phyloP scores from a whole-genome alignment of 2,113 vertebrate species.

The Danionella cerebrum region DNA sequence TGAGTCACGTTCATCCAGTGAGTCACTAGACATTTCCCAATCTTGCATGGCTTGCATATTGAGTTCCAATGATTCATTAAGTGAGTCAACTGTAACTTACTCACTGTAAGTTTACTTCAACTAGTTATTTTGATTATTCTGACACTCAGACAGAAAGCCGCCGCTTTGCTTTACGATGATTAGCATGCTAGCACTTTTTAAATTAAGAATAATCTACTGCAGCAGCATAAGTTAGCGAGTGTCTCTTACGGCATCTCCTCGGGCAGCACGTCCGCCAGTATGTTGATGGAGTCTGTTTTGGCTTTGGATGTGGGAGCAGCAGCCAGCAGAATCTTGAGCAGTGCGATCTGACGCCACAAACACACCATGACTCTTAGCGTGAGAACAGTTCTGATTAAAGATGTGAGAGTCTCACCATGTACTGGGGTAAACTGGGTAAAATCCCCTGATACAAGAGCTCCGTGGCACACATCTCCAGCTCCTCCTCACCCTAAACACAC shows the following conservation, averaged over 20 bases:
- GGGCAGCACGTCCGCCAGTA: constrained; percentile 89
- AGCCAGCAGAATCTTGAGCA: constrained; percentile 93
- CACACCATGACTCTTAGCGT: background rate
- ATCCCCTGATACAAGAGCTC: constrained; percentile 95
- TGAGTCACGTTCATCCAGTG: too few species aligned
- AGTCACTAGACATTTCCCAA: too few species aligned
- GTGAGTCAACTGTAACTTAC: too few species aligned
- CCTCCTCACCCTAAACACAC: constrained; percentile 82
- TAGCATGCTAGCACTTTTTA: too few species aligned
- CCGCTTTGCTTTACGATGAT: too few species aligned
- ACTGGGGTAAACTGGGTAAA: constrained; percentile 92
- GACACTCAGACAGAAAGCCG: too few species aligned
- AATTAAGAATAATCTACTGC: too few species aligned
- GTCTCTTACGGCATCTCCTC: constrained; percentile 96
- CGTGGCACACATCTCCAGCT: constrained; percentile 82
- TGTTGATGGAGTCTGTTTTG: constrained; percentile 98
- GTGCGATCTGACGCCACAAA: constrained; percentile 73
- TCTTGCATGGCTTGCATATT: too few species aligned
- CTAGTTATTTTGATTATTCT: too few species aligned
- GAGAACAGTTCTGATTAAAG: background rate
- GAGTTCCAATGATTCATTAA: too few species aligned
- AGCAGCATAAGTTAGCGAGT: too few species aligned
- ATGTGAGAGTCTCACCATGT: constrained; percentile 79
- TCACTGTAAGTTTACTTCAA: too few species aligned
- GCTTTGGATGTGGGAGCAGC: constrained; percentile 97